Evolutionary conservation across 2,888 invertebrate genomes (phyloP).

Genomic region (Diaphora mendica): DNA sequence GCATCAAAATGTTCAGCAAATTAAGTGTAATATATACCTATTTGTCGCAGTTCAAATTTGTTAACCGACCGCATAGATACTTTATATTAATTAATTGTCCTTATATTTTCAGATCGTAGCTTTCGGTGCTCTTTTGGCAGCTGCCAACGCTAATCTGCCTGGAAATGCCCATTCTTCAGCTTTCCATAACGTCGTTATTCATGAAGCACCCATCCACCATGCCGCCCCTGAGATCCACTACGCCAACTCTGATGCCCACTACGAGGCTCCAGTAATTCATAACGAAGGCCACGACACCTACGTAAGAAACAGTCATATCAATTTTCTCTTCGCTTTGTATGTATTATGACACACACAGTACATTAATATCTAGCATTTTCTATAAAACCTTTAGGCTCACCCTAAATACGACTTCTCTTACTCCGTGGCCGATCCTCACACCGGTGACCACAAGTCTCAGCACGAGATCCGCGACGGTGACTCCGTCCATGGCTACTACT

Average conservation of each 20-base stretch:
- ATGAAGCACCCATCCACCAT: constrained; percentile 62
- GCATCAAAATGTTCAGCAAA: constrained; percentile 58
- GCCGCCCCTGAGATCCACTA: constrained; percentile 52
- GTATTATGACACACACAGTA: neutral
- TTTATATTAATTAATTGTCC: neutral
- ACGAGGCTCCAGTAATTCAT: constrained; percentile 46
- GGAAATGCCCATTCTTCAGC: constrained; percentile 70
- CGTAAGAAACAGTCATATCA: constrained; percentile 30
- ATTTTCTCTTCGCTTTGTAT: neutral
- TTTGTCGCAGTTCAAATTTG: neutral
- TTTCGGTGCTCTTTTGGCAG: constrained; percentile 72
- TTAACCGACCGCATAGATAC: neutral
- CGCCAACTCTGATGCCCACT: constrained; percentile 48
- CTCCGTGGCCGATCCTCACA: constrained; percentile 85
- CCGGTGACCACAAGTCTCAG: constrained; percentile 86
- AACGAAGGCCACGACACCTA: constrained; percentile 53
- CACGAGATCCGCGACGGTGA: constrained; percentile 84
- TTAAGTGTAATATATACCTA: constrained; percentile 43
- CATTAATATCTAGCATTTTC: neutral
- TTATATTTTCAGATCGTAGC: constrained; percentile 48
- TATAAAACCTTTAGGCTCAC: constrained; percentile 57
- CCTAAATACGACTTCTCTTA: constrained; percentile 74
- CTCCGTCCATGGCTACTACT: constrained; percentile 86
- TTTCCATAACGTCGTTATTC: constrained; percentile 71
- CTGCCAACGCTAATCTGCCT: constrained; percentile 80